Percentiles rank a stretch among this genome's conserved stretches.
Evolutionary conservation across 2,797 vertebrate genomes (phyloP).

Genomic region (Tokudaia tokunoshimensis): DNA sequence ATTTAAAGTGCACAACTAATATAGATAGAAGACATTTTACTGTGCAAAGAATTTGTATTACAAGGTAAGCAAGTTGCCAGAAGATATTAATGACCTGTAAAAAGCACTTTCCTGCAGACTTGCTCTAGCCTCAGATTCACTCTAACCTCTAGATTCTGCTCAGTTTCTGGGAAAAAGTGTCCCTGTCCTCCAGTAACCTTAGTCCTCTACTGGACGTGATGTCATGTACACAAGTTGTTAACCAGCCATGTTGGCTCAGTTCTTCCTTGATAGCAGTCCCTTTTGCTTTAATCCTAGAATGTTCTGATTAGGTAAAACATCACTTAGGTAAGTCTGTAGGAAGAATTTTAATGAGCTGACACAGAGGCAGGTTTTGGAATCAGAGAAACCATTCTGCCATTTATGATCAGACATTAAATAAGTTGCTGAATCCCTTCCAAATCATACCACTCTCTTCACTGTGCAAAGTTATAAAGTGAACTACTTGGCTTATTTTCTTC

Average conservation of each 20-base stretch:
- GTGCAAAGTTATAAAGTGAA: background rate
- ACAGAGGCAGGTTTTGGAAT: background rate
- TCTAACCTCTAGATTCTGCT: background rate
- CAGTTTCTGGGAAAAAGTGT: background rate
- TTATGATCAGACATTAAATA: background rate
- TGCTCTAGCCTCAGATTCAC: background rate
- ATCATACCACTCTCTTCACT: conserved; percentile 10
- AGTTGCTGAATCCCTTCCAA: background rate
- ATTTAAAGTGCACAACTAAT: background rate
- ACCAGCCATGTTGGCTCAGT: too few species aligned
- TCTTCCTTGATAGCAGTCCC: background rate
- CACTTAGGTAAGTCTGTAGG: background rate
- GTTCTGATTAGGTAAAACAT: background rate
- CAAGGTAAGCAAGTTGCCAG: background rate
- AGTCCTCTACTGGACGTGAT: background rate
- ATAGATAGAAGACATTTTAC: background rate
- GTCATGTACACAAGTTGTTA: background rate
- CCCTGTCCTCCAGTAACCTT: background rate
- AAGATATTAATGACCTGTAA: background rate
- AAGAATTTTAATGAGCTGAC: background rate
- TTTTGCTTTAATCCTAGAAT: background rate
- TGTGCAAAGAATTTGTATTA: background rate
- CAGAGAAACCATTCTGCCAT: background rate
- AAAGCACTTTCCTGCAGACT: background rate
- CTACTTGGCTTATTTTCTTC: background rate